Percentiles rank a stretch among this genome's conserved stretches.
These are phyloP conservation scores for Carassius carassius DNA, from an alignment of 2,113 vertebrate genomes.

Conservation along the genomic window DNA sequence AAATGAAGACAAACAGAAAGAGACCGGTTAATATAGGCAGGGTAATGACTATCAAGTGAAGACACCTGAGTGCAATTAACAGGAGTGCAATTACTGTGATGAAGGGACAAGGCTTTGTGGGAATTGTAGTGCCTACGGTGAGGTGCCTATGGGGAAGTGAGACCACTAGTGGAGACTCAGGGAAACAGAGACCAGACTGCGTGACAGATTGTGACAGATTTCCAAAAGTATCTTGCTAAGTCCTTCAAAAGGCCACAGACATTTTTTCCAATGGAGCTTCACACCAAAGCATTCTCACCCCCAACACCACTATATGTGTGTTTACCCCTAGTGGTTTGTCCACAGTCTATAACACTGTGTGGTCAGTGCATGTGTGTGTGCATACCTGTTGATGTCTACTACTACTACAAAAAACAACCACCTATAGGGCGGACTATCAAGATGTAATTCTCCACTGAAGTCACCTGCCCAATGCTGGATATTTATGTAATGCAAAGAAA, in stretches of 20 bases:
- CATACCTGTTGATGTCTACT: conserved; percentile 34
- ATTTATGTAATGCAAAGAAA: conserved; percentile 20
- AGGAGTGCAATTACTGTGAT: too few species aligned
- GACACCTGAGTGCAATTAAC: too few species aligned
- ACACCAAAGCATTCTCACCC: not conserved
- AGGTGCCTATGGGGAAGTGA: too few species aligned
- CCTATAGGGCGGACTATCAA: conserved; percentile 17
- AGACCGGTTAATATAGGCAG: too few species aligned
- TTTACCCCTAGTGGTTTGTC: conserved; percentile 26
- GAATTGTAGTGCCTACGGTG: too few species aligned
- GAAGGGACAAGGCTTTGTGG: too few species aligned
- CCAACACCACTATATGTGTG: conserved; percentile 8
- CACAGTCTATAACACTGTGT: conserved; percentile 25
- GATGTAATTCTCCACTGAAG: conserved; percentile 33
- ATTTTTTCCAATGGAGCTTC: conserved; percentile 1
- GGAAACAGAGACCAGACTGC: too few species aligned
- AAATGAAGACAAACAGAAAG: too few species aligned
- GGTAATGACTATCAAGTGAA: too few species aligned
- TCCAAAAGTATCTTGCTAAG: not conserved
- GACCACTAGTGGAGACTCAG: too few species aligned
- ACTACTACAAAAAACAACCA: not conserved
- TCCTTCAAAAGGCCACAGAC: too few species aligned
- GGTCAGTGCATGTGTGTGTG: conserved; percentile 23
- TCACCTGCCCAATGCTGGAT: conserved; percentile 43
- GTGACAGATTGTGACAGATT: too few species aligned